A percentile compares a stretch with the other conserved stretches of the same genome.
Evolutionary conservation across 2,113 vertebrate species (phyloP).

Genomic region (Pangasianodon gigas): DNA sequence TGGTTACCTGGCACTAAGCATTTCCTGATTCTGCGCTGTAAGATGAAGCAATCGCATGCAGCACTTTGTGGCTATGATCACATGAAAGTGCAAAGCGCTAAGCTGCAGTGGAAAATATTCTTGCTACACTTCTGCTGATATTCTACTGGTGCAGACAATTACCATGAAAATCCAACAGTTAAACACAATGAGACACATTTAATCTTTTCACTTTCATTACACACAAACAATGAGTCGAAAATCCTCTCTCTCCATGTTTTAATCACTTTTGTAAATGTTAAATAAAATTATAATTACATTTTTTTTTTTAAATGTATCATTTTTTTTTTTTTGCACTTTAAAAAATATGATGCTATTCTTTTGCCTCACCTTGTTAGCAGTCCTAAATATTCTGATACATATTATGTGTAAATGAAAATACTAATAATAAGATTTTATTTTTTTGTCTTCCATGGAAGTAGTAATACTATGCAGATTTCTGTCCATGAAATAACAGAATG

Average conservation of each 20-base stretch:
- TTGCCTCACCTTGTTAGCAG: neutral
- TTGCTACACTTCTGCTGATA: slow-evolving; percentile 6
- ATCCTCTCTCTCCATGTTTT: neutral
- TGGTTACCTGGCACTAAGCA: slow-evolving; percentile 46
- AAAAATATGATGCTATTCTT: neutral
- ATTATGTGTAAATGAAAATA: neutral
- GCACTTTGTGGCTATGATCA: slow-evolving; percentile 23
- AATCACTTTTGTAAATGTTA: neutral
- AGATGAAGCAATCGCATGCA: slow-evolving; percentile 41
- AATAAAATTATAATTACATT: neutral
- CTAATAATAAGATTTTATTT: too few relatives aligned
- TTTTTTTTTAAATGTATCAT: too few relatives aligned
- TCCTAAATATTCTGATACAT: neutral
- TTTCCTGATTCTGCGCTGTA: slow-evolving; percentile 37
- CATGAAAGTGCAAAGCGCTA: slow-evolving; percentile 22
- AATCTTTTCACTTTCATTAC: neutral
- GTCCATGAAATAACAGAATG: neutral
- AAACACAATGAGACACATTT: neutral
- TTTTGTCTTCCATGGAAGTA: neutral
- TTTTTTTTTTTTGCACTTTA: neutral
- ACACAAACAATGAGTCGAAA: neutral
- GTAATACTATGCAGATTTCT: neutral
- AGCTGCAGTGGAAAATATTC: slow-evolving; percentile 32
- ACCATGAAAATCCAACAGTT: neutral
- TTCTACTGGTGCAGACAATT: neutral